Conservation (phyloP, 2,797 vertebrate genomes). For the Sibirionetta formosa region DNA sequence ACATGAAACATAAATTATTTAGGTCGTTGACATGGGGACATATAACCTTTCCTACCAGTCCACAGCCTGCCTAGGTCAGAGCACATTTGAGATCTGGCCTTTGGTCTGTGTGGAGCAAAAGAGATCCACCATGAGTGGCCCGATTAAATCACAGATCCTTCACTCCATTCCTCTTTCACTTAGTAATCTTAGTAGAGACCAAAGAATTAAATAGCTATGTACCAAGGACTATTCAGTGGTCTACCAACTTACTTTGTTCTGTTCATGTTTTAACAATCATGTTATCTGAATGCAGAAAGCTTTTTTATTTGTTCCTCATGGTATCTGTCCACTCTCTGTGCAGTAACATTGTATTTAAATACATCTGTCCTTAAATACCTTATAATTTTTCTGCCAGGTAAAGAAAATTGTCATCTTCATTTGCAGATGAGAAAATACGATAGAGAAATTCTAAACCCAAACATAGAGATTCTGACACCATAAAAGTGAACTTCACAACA, state of each 20-base stretch:
- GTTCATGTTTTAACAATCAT: neutral
- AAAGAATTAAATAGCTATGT: neutral
- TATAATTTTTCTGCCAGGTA: neutral
- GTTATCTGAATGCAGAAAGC: neutral
- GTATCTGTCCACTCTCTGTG: neutral
- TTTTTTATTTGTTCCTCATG: neutral
- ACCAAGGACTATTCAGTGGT: neutral
- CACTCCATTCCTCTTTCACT: neutral
- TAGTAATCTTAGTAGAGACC: neutral
- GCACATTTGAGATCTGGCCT: neutral
- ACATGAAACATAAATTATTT: neutral
- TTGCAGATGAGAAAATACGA: neutral
- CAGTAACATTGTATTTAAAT: neutral
- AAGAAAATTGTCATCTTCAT: neutral
- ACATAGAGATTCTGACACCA: neutral
- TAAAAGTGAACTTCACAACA: neutral
- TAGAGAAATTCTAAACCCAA: neutral
- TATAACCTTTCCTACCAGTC: neutral
- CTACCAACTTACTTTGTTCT: neutral
- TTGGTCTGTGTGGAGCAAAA: neutral
- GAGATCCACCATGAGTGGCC: neutral
- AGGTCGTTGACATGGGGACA: neutral
- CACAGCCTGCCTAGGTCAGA: neutral
- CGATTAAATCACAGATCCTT: neutral
- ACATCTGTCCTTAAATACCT: neutral